Conservation (phyloP, 1,140 invertebrate species). For the Maconellicoccus hirsutus region DNA sequence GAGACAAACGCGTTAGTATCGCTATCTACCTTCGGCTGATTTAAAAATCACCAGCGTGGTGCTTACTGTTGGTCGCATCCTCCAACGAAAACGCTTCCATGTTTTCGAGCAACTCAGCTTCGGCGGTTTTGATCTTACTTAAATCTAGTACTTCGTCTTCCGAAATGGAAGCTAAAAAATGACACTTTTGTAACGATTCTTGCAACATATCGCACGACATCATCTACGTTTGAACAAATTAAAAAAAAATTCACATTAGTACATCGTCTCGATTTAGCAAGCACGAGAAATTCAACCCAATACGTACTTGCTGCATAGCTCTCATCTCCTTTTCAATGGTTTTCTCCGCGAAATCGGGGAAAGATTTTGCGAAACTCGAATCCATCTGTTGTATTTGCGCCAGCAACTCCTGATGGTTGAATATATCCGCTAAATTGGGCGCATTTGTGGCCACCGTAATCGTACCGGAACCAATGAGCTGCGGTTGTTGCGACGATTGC, state of each 20-base stretch:
- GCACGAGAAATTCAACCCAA: too few relatives aligned
- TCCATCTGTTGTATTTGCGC: slow-evolving; percentile 37
- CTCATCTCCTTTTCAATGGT: slow-evolving; percentile 31
- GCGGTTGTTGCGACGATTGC: slow-evolving; percentile 29
- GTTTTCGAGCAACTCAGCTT: background rate
- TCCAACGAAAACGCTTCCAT: slow-evolving; percentile 27
- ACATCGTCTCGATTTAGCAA: too few relatives aligned
- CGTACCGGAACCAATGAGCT: slow-evolving; percentile 24
- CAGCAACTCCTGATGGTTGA: slow-evolving; percentile 36
- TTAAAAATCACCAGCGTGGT: slow-evolving; percentile 31
- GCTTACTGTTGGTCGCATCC: slow-evolving; percentile 1
- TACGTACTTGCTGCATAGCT: slow-evolving; percentile 26
- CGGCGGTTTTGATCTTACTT: slow-evolving; percentile 1
- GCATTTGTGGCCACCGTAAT: slow-evolving; percentile 31
- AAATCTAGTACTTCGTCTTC: slow-evolving; percentile 34
- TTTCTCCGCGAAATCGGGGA: slow-evolving; percentile 27
- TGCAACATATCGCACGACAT: slow-evolving; percentile 6
- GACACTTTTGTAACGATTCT: slow-evolving; percentile 17
- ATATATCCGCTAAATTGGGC: slow-evolving; percentile 31
- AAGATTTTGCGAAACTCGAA: slow-evolving; percentile 25
- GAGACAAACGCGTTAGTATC: background rate
- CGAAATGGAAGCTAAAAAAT: slow-evolving; percentile 29
- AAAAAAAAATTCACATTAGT: background rate
- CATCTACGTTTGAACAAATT: background rate
- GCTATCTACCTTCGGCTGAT: background rate